Percentiles rank a stretch among this genome's conserved stretches.
Evolutionary conservation across 2,888 invertebrate genomes (phyloP).

Genomic region (Empis stercorea): DNA sequence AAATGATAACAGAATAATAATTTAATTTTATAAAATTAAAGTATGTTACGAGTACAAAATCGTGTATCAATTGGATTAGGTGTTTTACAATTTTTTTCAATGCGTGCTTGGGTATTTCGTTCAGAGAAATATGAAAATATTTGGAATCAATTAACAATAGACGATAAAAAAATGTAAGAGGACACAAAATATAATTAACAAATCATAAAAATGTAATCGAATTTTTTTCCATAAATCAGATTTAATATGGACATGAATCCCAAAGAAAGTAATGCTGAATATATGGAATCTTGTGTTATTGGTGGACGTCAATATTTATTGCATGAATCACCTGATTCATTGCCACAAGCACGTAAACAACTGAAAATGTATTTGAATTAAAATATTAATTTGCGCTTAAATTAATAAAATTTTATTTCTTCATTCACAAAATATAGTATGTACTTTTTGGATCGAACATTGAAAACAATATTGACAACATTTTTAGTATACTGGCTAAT

Average conservation of each 20-base stretch:
- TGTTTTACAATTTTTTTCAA: constrained; percentile 81
- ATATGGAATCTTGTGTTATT: constrained; percentile 64
- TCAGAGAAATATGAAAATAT: constrained; percentile 50
- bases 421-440: no score
- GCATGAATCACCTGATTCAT: constrained; percentile 68
- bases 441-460: no score
- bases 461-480: no score
- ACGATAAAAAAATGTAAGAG: constrained; percentile 36
- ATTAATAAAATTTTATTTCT: no score
- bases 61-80: constrained; percentile 63
- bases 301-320: constrained; percentile 79
- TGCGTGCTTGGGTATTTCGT: constrained; percentile 72
- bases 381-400: no score
- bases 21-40: constrained; percentile 22
- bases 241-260: constrained; percentile 36
- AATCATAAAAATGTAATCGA: no score
- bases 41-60: constrained; percentile 67
- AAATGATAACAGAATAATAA: no score
- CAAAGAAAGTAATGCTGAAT: constrained; percentile 39
- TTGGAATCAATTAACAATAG: constrained; percentile 30
- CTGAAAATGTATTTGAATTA: constrained; percentile 44
- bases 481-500: no score
- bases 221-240: constrained; percentile 14
- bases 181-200: neutral
- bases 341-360: constrained; percentile 64